Percentiles rank a stretch among this genome's conserved stretches.
These are phyloP conservation scores for Lutjanus argentimaculatus DNA, from an alignment of 2,797 vertebrate genomes.

Conservation along the genomic window DNA sequence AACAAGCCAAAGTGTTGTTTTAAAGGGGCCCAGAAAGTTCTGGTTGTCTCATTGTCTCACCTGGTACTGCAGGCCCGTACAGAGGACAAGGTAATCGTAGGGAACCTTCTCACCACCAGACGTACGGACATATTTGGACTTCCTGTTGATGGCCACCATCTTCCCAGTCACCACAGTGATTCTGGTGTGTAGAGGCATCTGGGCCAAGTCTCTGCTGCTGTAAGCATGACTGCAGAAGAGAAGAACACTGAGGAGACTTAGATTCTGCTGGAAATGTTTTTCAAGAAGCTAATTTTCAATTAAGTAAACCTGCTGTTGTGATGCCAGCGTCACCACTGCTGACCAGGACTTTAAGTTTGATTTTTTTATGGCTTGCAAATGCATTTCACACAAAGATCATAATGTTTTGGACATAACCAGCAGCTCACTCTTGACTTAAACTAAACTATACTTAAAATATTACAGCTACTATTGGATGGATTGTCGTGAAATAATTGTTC, in stretches of 20 bases:
- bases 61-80: constrained; percentile 93
- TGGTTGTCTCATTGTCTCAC: constrained; percentile 75
- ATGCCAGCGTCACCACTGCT: neutral
- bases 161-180: constrained; percentile 89
- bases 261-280: neutral
- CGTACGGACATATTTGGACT: constrained; percentile 88
- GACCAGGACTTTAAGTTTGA: neutral
- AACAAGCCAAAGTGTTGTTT: too few species aligned
- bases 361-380: neutral
- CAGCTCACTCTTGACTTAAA: too few species aligned
- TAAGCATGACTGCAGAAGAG: constrained; percentile 88
- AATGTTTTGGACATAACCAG: too few species aligned
- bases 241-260: neutral
- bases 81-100: constrained; percentile 93
- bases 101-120: constrained; percentile 81
- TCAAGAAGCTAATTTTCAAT: neutral
- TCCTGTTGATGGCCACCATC: constrained; percentile 92
- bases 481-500: too few species aligned
- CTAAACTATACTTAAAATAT: too few species aligned
- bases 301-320: neutral
- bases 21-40: too few species aligned
- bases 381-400: too few species aligned
- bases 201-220: constrained; percentile 87
- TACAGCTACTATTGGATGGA: too few species aligned
- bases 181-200: constrained; percentile 89